A percentile compares a stretch with the other conserved stretches of the same genome.
Conservation (phyloP, 2,797 vertebrate genomes). For the Onychomys torridus region DNA sequence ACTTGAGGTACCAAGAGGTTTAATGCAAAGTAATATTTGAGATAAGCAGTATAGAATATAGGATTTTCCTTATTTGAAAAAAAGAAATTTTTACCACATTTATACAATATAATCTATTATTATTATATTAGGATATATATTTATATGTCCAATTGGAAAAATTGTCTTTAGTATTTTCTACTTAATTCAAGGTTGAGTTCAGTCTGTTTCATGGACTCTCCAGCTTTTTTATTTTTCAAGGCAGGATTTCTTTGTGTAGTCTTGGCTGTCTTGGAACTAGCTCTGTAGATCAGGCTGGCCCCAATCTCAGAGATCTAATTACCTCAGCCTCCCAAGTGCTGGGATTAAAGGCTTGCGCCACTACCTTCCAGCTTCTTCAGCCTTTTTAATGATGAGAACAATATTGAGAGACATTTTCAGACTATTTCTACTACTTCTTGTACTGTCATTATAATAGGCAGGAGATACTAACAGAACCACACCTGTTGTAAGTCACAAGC, state of each 20-base stretch:
- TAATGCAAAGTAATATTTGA: constrained; percentile 45
- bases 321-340: background rate
- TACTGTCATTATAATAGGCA: constrained; percentile 14
- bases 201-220: background rate
- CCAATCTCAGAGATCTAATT: background rate
- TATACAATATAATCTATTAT: background rate
- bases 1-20: background rate
- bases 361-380: background rate
- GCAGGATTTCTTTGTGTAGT: background rate
- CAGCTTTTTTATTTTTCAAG: background rate
- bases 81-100: background rate
- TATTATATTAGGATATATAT: background rate
- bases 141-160: background rate
- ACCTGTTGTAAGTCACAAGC: background rate
- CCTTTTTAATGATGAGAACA: background rate
- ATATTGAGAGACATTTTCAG: constrained; percentile 40
- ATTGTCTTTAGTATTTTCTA: constrained; percentile 29
- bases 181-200: constrained; percentile 39
- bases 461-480: too few relatives aligned
- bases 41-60: constrained; percentile 36
- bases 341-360: background rate
- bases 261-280: background rate
- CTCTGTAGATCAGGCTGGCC: background rate
- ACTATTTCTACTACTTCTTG: constrained; percentile 26
- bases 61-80: constrained; percentile 61